Base-by-base conservation (phyloP, 2,888 invertebrate genomes). In the Nudaria mundana region DNA sequence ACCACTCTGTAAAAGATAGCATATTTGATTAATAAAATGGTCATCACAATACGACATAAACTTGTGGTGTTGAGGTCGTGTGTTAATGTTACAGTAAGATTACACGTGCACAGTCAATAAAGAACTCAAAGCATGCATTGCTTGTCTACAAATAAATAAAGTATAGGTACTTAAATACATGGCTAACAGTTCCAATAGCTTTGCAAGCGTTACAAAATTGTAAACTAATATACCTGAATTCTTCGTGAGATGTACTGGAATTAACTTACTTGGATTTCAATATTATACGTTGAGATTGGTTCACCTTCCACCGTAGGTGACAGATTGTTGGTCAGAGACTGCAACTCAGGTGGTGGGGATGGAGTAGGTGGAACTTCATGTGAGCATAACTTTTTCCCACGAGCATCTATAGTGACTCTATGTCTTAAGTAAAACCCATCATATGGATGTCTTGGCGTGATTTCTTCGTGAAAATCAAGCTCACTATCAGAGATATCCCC, bases 1-100 rank as follows among this genome's bases (percentile, higher is more conserved):
- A 43, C 97, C 97, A 81, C 92, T 93, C 97, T 97, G 91, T 43
- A 90, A 90, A 49, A 59, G 49, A 59, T 2, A 20, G 28, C 25
- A 38, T 3, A n/a, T 26, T 29, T 16, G 23, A 43, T 35, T 36
- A 44, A 18, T 24, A 24, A 32, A n/a, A n/a, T 23, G 24, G 10
- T 5, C 12, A 3, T 4, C 14, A 13, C 32, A 1, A 2, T 29
- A 39, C 3, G 20, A 30, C 13, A 35, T 30, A 44, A n/a, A 31
- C 32, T 39, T 33, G 37, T 29, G 29, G 34, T n/a, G n/a, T n/a
- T n/a, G 39, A 37, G 43, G 11, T 12, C 8, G 5, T 35, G 15
- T 49, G 48, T 61, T 58, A 60, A 60, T 47, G 45, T 32, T 41
- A 41, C 37, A 47, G 48, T 53, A 52, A 40, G 30, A 49, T 37